Evolutionary conservation across 2,888 invertebrate genomes (phyloP), one percentile per base, ranked within the genome.

Genomic region (Boloria selene): DNA sequence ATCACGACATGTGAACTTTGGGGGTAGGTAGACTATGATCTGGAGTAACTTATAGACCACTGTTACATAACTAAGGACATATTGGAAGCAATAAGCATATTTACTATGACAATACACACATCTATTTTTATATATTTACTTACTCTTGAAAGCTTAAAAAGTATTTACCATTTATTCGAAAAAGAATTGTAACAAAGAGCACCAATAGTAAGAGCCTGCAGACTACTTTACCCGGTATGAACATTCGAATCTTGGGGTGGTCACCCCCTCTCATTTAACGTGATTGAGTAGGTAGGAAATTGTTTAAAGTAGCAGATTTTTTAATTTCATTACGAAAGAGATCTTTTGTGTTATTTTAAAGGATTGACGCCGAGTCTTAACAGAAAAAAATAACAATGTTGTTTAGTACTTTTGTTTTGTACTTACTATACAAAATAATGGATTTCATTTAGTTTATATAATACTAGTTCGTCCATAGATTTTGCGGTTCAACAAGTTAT

Each of bases 261-360:
- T 64, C 75, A 72, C 81, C 79, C 81, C 83, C 84, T 76, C 84
- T 80, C 83, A 80, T 79, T 85, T 86, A 84, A 85, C 84, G 84
- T 87, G 88, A 88, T 88, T 87, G 85, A 87, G 87, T 85, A 85
- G 85, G 82, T 85, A 85, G 84, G 83, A 85, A 87, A 87, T 85
- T 85, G 83, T 86, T 86, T 85, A 84, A 82, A 83, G 80, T 79
- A 83, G 80, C 80, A 78, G 79, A 77, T 81, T 83, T 84, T 82
- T 81, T 77, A 77, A 79, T 77, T 72, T 70, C 66, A 70, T 74
- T 77, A 78, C 76, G 73, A 52, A 55, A 67, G 45, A 65, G 65
- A 59, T 61, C 64, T 65, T 67, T 65, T 22, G 58, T 59, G 61
- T 68, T 64, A 59, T 60, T 69, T 56, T 49, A 50, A 61, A 31